Base-by-base conservation (phyloP, 2,888 invertebrate species). In the Scaptomyza polygonia region DNA sequence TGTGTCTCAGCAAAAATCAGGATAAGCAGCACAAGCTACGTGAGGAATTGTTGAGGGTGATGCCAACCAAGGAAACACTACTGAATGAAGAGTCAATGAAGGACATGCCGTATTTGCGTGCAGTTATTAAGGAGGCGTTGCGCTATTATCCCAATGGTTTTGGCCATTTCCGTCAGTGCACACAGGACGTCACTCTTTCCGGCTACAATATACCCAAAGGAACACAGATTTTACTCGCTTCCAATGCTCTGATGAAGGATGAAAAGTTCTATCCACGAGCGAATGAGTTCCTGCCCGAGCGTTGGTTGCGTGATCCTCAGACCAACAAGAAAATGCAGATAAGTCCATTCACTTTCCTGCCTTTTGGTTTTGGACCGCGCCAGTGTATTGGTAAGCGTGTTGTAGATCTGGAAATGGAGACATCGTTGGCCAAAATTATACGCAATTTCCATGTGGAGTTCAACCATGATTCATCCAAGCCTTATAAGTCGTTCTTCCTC, bases 121-220 rank as follows among this genome's bases (percentile, higher is more conserved):
- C 95, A 0, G 95, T 95, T 76, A 93, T 96, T 39, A 96, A 95
- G 86, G 96, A 96, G 89, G 92, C 94, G 0, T 88, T 95, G 62
- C 93, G 96, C 78, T 70, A 94, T n/a, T 92, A 93, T 79, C 94
- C 95, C 0, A 93, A 94, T 1, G 93, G 93, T 0, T 89, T 93
- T 12, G 95, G 93, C 3, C 94, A 93, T 67, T 77, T 93, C 9
- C 92, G 95, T 62, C 90, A 90, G 56, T 92, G 93, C 48, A 89
- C 90, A 0, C 92, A 93, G 36, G 94, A 95, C 63, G 92, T 94
- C 5, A 92, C 93, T 11, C 83, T 96, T 0, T 92, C 93, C n/a
- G 95, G 94, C 8, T 96, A 95, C 82, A 89, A 89, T 61, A 92
- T 95, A 81, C 95, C 95, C 0, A 92, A 93, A 89, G 93, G 93